Conservation (phyloP, 1,140 invertebrate species). For the Limonius californicus region DNA sequence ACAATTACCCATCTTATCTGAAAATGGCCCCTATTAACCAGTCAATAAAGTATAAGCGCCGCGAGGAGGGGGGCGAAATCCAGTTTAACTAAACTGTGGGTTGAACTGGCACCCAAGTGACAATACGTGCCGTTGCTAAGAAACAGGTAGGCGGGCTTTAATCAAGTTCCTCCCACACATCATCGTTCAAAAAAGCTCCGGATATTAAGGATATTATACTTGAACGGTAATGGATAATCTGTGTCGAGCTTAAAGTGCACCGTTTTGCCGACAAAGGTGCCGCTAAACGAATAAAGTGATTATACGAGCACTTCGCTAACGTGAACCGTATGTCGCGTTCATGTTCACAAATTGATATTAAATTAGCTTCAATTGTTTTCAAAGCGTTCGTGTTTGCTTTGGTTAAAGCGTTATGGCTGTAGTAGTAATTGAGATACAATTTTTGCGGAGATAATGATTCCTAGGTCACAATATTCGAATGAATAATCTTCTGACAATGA, state of each 20-base stretch:
- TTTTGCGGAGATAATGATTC: too few relatives aligned
- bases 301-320: slow-evolving; percentile 18
- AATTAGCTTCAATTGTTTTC: slow-evolving; percentile 3
- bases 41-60: slow-evolving; percentile 2
- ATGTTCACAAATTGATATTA: slow-evolving; percentile 20
- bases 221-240: slow-evolving; percentile 23
- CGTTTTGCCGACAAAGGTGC: slow-evolving; percentile 19
- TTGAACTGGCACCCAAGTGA: slow-evolving; percentile 22
- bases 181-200: neutral
- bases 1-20: slow-evolving; percentile 17
- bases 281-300: slow-evolving; percentile 22
- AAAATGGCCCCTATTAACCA: neutral
- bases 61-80: slow-evolving; percentile 13
- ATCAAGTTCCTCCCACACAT: slow-evolving; percentile 1
- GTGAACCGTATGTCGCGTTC: slow-evolving; percentile 19
- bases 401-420: too few relatives aligned
- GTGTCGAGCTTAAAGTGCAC: slow-evolving; percentile 21
- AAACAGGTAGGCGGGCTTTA: slow-evolving; percentile 24
- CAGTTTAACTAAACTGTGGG: slow-evolving; percentile 30
- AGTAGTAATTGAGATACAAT: too few relatives aligned
- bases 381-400: too few relatives aligned
- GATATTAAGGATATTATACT: neutral
- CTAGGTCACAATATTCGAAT: too few relatives aligned
- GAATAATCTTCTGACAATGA: too few relatives aligned
- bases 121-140: slow-evolving; percentile 30